Conservation (phyloP, 2,888 invertebrate species). For the Alcis repandata region DNA sequence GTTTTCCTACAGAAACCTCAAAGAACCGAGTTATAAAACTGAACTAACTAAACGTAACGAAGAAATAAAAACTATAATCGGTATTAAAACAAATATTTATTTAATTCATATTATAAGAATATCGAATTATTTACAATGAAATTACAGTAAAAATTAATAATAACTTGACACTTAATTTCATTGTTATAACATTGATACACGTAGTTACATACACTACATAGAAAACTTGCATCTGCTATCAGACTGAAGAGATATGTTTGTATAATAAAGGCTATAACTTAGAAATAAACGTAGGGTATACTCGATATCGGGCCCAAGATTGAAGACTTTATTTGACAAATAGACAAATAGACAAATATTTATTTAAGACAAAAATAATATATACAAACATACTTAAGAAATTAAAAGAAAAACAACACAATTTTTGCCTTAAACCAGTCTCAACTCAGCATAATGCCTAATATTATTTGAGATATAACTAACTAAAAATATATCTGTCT, state of each 20-base stretch:
- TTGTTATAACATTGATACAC: slow-evolving; percentile 82
- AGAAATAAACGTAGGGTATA: slow-evolving; percentile 78
- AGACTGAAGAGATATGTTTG: slow-evolving; percentile 83
- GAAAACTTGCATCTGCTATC: slow-evolving; percentile 85
- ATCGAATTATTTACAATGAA: slow-evolving; percentile 86
- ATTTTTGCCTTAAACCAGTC: no score
- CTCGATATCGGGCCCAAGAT: no score
- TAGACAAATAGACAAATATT: no score
- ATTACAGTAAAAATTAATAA: slow-evolving; percentile 73
- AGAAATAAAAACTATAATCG: slow-evolving; percentile 46
- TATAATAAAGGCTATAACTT: slow-evolving; percentile 79
- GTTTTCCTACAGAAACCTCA: slow-evolving; percentile 55
- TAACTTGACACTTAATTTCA: slow-evolving; percentile 80
- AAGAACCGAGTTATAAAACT: slow-evolving; percentile 60
- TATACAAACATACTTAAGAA: no score
- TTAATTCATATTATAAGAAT: slow-evolving; percentile 81
- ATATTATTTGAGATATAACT: no score
- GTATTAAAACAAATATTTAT: slow-evolving; percentile 86
- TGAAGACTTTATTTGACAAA: no score
- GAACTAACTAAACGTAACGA: background rate
- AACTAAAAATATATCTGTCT: no score
- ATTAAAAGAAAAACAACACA: no score
- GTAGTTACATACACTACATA: slow-evolving; percentile 82
- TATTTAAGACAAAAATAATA: no score
- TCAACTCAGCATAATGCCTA: no score